phyloP scores from a whole-genome alignment of 2,113 vertebrate species.

The Nymphicus hollandicus region DNA sequence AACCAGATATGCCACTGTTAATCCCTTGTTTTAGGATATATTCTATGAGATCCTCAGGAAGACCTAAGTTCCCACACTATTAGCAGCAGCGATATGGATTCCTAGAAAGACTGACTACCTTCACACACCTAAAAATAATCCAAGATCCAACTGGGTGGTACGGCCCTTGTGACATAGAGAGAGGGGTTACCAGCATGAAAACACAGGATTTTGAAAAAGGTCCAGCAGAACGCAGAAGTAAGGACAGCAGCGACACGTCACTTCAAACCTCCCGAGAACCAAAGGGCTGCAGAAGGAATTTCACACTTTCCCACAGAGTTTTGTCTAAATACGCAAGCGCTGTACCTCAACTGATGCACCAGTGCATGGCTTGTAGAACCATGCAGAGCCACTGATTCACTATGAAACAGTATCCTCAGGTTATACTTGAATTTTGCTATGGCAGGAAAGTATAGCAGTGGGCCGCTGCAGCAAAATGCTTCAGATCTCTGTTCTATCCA shows the following conservation, averaged over 20 bases:
- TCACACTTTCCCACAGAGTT: not conserved
- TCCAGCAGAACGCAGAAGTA: not conserved
- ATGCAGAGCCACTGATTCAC: not conserved
- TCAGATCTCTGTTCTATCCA: not conserved
- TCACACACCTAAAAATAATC: not conserved
- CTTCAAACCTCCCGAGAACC: not conserved
- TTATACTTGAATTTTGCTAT: not conserved
- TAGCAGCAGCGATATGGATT: not conserved
- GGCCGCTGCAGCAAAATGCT: not conserved
- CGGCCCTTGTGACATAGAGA: not conserved
- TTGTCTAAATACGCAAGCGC: not conserved
- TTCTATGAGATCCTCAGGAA: not conserved
- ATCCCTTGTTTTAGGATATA: not conserved
- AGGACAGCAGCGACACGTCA: not conserved
- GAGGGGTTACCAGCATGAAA: not conserved
- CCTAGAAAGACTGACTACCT: conserved; percentile 16
- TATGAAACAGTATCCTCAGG: not conserved
- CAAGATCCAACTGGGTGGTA: not conserved
- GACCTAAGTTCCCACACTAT: not conserved
- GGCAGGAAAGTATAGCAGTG: not conserved
- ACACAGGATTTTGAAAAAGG: not conserved
- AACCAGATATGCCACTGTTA: conserved; percentile 48
- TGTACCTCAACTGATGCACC: not conserved
- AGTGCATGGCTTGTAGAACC: not conserved
- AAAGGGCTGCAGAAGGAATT: not conserved